phyloP scores from a whole-genome alignment of 2,888 invertebrate species.

The Pyrgus malvae region DNA sequence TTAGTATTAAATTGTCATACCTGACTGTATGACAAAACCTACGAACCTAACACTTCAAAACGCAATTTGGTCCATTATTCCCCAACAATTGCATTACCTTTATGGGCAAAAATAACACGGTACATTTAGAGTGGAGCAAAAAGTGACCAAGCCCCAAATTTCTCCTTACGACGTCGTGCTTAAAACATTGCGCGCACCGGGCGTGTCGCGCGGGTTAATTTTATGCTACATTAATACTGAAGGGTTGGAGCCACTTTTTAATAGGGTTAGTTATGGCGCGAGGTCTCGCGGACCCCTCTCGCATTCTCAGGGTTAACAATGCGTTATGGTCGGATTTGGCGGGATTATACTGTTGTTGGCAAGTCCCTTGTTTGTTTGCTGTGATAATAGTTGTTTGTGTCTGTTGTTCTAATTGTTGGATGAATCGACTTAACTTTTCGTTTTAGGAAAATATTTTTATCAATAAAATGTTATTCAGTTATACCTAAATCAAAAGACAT shows the following conservation, averaged over 20 bases:
- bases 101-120: slow-evolving; percentile 16
- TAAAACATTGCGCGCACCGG: slow-evolving; percentile 61
- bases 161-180: slow-evolving; percentile 43
- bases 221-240: slow-evolving; percentile 79
- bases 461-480: no score
- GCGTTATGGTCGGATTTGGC: slow-evolving; percentile 58
- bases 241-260: slow-evolving; percentile 71
- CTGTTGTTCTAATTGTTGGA: background rate
- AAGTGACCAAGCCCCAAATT: slow-evolving; percentile 37
- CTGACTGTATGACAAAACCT: background rate
- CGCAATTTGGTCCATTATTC: background rate
- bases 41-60: slow-evolving; percentile 1
- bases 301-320: slow-evolving; percentile 63
- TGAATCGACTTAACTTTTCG: no score
- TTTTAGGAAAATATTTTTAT: background rate
- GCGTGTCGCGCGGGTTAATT: slow-evolving; percentile 76
- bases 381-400: slow-evolving; percentile 29
- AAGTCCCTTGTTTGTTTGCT: slow-evolving; percentile 38
- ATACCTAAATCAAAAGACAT: no score
- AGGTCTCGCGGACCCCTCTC: slow-evolving; percentile 55
- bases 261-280: slow-evolving; percentile 76
- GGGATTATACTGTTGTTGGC: slow-evolving; percentile 59
- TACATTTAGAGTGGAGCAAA: slow-evolving; percentile 23
- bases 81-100: slow-evolving; percentile 14
- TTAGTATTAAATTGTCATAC: background rate